Percentiles rank a stretch among this genome's conserved stretches.
These are phyloP conservation scores for Agonopterix subpropinquella DNA, from an alignment of 2,888 invertebrate species.

Conservation along the genomic window DNA sequence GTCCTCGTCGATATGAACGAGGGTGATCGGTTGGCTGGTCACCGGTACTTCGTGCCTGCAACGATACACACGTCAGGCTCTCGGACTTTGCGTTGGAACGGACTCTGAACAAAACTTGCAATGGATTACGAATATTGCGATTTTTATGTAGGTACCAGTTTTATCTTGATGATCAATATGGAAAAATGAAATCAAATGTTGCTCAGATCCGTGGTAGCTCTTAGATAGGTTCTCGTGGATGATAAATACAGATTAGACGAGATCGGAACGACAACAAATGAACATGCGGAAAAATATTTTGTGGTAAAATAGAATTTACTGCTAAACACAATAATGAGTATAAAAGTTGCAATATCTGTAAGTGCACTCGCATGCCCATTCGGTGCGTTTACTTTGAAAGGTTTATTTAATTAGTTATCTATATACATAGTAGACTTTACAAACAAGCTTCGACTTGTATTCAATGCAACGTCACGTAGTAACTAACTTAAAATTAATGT, in stretches of 20 bases:
- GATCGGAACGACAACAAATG: conserved; percentile 57
- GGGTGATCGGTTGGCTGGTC: conserved; percentile 96
- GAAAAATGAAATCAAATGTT: conserved; percentile 11
- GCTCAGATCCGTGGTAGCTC: conserved; percentile 43
- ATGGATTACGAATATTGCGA: neutral
- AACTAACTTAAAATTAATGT: conserved; percentile 10
- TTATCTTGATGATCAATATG: neutral
- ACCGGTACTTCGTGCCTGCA: conserved; percentile 99
- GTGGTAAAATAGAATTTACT: no score
- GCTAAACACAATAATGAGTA: no score
- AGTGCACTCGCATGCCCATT: conserved; percentile 67
- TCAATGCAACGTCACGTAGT: conserved; percentile 25
- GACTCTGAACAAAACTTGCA: conserved; percentile 34
- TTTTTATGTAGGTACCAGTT: neutral
- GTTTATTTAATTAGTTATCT: conserved; percentile 36
- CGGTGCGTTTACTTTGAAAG: conserved; percentile 37
- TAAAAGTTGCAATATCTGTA: neutral
- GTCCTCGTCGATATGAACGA: conserved; percentile 98
- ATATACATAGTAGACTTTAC: conserved; percentile 46
- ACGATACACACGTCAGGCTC: conserved; percentile 71
- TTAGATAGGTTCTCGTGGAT: conserved; percentile 38
- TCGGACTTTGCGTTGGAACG: conserved; percentile 23
- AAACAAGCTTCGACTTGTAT: conserved; percentile 33
- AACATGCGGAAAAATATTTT: conserved; percentile 38
- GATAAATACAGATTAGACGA: conserved; percentile 45